Percentiles rank a stretch among this genome's conserved stretches.
These are phyloP conservation scores for Amazonetta brasiliensis DNA, from an alignment of 2,797 vertebrate genomes.

Conservation along the genomic window DNA sequence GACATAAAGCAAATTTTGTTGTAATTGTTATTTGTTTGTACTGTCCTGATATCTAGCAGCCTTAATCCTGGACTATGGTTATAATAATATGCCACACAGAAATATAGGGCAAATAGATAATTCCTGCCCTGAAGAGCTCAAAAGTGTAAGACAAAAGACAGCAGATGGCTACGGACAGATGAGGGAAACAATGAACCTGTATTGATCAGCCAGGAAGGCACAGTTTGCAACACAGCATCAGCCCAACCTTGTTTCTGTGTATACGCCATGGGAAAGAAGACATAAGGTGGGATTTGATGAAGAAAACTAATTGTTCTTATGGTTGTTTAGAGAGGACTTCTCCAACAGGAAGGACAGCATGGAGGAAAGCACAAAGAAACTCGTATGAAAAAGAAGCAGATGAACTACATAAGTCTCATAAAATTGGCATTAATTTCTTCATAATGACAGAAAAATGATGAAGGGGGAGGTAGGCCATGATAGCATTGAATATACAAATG, in stretches of 20 bases:
- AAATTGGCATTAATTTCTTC: background rate
- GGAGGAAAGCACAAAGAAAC: background rate
- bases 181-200: constrained; percentile 48
- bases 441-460: background rate
- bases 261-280: background rate
- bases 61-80: background rate
- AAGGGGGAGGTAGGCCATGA: background rate
- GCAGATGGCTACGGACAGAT: constrained; percentile 62
- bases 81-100: background rate
- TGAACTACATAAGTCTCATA: background rate
- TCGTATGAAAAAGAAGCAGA: background rate
- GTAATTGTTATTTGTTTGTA: background rate
- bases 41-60: background rate
- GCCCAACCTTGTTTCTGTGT: background rate
- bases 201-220: constrained; percentile 10
- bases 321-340: background rate
- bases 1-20: background rate
- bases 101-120: constrained; percentile 48
- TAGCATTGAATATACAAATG: background rate
- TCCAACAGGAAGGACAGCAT: background rate
- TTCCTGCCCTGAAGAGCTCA: constrained; percentile 36
- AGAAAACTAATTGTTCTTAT: background rate
- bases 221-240: background rate
- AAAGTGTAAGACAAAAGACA: constrained; percentile 53
- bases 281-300: background rate